Percentiles rank a stretch among this genome's conserved stretches.
Evolutionary conservation across 2,888 invertebrate species (phyloP).

Genomic region (Drosophila multiciliata): DNA sequence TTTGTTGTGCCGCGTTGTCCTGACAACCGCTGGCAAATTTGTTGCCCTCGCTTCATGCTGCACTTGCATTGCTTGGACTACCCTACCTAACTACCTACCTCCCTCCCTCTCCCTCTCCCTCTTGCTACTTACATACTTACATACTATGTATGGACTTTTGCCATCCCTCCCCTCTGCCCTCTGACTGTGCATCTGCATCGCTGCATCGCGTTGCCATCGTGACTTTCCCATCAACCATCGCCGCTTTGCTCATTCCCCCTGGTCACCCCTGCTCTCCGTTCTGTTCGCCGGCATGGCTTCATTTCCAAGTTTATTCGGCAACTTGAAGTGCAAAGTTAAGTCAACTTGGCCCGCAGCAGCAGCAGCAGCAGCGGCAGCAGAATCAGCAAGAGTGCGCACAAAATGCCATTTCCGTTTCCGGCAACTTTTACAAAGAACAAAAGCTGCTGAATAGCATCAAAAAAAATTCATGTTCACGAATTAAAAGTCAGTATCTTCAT

Average conservation of each 20-base stretch:
- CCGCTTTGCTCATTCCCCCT: neutral
- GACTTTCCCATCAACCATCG: constrained; percentile 19
- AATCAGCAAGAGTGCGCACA: constrained; percentile 47
- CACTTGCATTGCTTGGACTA: constrained; percentile 24
- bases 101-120: neutral
- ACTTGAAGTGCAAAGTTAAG: constrained; percentile 79
- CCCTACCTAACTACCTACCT: constrained; percentile 9
- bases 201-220: constrained; percentile 50
- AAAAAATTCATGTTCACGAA: neutral
- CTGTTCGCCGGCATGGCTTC: constrained; percentile 46
- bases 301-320: constrained; percentile 75
- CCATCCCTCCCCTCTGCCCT: neutral
- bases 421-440: constrained; percentile 68
- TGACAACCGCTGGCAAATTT: constrained; percentile 71
- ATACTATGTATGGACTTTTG: neutral
- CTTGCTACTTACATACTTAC: neutral
- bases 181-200: constrained; percentile 68
- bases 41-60: constrained; percentile 36
- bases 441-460: constrained; percentile 33
- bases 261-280: neutral
- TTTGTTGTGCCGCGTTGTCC: constrained; percentile 64
- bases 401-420: constrained; percentile 81
- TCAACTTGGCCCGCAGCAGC: constrained; percentile 62
- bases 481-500: neutral
- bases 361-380: neutral